Evolutionary conservation across 2,888 invertebrate genomes (phyloP), one percentile per base, ranked within the genome.

Genomic region (Atherix ibis): DNA sequence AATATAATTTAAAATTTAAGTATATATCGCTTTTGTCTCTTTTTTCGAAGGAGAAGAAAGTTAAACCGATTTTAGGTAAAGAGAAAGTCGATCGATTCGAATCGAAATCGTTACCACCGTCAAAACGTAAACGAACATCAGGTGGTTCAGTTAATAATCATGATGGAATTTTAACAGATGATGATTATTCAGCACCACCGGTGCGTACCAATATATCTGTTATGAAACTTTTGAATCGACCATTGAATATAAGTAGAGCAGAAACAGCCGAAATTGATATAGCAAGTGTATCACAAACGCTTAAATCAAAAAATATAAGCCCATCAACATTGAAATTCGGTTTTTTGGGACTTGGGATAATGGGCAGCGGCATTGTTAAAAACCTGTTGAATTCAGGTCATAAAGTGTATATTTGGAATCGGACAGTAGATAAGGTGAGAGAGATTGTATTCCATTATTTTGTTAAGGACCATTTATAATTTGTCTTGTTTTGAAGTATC

Each of bases 341-440:
- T 18, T 94, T 95, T 63, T 73, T 95, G 18, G 95, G 95, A 0
- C 70, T 95, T 19, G 94, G 94, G 36, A 85, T 87, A 53, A 94
- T 95, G 84, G 94, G 94, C 32, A 76, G 82, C 39, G 89, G 89
- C 17, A 84, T 95, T 53, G 91, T 94, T 13, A 91, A 89, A 68
- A 94, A 94, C 60, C 70, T 95, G 34, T 73, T 94, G 49, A 81
- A 84, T 60, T 88, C 91, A 4, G 92, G 92, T 0, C 94, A 95
- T 56, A 81, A 79, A 52, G 88, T 95, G 34, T 73, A 84, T 44
- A 77, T 95, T 34, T 95, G 92, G 92, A 94, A 92, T 65, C 73
- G 94, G 49, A 84, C 88, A 35, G 73, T 78, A 34, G 76, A 80
- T 40, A 94, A 91, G 83, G 56, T 56, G 8, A 19, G 85, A 87